Evolutionary conservation across 92 coral and sea anemone species (phyloP).

Genomic region (Porites lobata): DNA sequence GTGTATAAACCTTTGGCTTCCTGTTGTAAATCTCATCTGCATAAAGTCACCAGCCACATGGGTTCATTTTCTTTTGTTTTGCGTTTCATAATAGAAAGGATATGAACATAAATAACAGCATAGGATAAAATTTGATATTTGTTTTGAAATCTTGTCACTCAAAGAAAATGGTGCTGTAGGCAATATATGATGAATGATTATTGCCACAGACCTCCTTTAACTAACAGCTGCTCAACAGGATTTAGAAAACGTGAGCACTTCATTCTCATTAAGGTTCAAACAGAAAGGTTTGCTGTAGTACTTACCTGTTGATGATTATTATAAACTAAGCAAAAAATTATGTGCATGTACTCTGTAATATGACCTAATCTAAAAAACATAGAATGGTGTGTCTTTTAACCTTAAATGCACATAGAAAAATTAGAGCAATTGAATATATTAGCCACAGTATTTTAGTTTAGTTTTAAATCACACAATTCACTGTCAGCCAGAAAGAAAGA

Average conservation of each 20-base stretch:
- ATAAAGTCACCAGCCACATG: neutral
- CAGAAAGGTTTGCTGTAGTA: neutral
- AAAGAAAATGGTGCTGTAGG: neutral
- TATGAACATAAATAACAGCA: slow-evolving; percentile 1
- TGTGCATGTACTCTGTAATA: no score
- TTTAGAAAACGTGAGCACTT: neutral
- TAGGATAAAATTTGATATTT: neutral
- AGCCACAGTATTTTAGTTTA: neutral
- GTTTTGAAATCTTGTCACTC: neutral
- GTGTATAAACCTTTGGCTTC: neutral
- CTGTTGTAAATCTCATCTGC: slow-evolving; percentile 32
- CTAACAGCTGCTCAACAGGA: neutral
- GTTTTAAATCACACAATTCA: neutral
- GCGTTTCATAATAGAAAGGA: neutral
- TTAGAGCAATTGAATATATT: neutral
- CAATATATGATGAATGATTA: neutral
- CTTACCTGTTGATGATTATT: neutral
- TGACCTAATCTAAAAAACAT: neutral
- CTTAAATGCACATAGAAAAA: neutral
- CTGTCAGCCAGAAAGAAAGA: no score
- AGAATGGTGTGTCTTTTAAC: neutral
- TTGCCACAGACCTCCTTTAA: neutral
- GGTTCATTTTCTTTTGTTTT: slow-evolving; percentile 22
- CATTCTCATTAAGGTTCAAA: neutral
- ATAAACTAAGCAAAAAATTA: neutral